Percentiles rank a stretch among this genome's conserved stretches.
Evolutionary conservation across 2,797 vertebrate genomes (phyloP).

Genomic region (Todus mexicanus): DNA sequence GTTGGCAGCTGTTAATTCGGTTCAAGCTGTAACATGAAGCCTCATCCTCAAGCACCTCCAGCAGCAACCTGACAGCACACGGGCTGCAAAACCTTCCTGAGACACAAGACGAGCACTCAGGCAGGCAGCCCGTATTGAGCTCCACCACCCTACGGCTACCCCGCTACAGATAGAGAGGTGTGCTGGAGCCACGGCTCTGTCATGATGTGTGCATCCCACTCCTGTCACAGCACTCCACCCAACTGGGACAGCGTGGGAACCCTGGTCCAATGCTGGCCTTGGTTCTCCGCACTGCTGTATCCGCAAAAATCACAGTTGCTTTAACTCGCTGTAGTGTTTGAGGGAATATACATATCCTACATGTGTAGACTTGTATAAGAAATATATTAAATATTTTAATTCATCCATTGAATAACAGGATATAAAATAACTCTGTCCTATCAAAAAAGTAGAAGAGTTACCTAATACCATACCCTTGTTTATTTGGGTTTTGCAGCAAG

Average conservation of each 20-base stretch:
- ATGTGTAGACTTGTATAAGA: background rate
- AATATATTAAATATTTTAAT: background rate
- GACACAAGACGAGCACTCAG: background rate
- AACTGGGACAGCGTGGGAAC: fast-evolving
- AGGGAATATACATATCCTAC: background rate
- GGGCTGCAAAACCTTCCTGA: background rate
- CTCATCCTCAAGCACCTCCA: conserved; percentile 8
- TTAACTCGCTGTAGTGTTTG: background rate
- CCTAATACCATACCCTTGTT: background rate
- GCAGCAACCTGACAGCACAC: background rate
- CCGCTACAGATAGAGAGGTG: background rate
- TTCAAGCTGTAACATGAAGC: conserved; percentile 44
- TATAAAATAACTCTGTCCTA: conserved; percentile 8
- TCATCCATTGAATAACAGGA: background rate
- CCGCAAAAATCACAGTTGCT: background rate
- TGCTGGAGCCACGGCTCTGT: background rate
- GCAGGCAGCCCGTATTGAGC: background rate
- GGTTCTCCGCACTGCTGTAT: background rate
- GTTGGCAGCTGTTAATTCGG: background rate
- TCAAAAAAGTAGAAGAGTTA: background rate
- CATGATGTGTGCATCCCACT: background rate
- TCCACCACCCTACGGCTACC: background rate
- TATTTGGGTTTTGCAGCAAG: conserved; percentile 31
- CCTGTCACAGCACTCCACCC: fast-evolving
- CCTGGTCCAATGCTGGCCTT: fast-evolving